These are phyloP conservation scores for Orthosia cruda DNA, from an alignment of 2,888 invertebrate species.

Conservation along the genomic window DNA sequence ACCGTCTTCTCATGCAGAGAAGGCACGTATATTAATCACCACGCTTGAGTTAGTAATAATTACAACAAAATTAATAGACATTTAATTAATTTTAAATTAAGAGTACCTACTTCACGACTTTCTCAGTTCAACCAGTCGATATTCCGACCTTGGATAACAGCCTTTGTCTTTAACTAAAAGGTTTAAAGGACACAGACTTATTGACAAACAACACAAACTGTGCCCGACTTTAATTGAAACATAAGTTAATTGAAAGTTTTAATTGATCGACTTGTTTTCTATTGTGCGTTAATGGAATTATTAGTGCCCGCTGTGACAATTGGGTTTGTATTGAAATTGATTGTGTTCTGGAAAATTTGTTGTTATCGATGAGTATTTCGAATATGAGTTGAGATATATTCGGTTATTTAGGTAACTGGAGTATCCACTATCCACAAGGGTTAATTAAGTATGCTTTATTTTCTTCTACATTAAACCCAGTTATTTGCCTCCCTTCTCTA, in stretches of 20 bases:
- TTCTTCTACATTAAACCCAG: too few relatives aligned
- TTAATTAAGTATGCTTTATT: too few relatives aligned
- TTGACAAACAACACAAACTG: slow-evolving; percentile 46
- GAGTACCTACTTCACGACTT: slow-evolving; percentile 25
- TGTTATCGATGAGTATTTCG: not conserved
- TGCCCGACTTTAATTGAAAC: slow-evolving; percentile 34
- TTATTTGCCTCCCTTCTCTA: too few relatives aligned
- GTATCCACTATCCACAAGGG: too few relatives aligned
- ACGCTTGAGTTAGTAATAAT: not conserved
- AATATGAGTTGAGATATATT: too few relatives aligned
- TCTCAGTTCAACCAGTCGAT: slow-evolving; percentile 15
- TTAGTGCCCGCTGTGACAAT: slow-evolving; percentile 8
- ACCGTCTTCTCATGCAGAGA: too few relatives aligned
- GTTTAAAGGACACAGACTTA: slow-evolving; percentile 39
- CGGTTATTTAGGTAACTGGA: too few relatives aligned
- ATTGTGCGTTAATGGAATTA: slow-evolving; percentile 22
- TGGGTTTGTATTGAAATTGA: not conserved
- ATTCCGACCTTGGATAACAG: slow-evolving; percentile 29
- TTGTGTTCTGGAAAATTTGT: not conserved
- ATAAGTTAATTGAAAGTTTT: slow-evolving; percentile 44
- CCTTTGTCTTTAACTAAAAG: slow-evolving; percentile 48
- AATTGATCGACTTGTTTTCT: slow-evolving; percentile 34
- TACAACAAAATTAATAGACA: slow-evolving; percentile 8
- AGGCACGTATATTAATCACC: too few relatives aligned
- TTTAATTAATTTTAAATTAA: slow-evolving; percentile 29